Conservation (phyloP, 2,797 vertebrate genomes). For the Toxotes lorentzi region DNA sequence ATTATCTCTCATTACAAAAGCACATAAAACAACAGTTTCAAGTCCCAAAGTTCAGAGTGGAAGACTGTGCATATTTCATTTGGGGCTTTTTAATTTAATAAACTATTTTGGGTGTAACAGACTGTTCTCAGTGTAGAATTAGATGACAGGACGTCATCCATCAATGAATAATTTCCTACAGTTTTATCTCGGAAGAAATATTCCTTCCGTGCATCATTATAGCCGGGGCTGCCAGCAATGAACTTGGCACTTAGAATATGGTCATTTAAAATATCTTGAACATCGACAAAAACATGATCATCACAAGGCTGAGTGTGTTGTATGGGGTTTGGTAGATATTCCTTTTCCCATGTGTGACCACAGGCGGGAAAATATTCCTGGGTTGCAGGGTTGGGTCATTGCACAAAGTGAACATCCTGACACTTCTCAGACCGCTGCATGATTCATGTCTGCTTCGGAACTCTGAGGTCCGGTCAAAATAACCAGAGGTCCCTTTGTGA, state of each 20-base stretch:
- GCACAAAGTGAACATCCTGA: conserved; percentile 74
- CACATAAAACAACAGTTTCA: conserved; percentile 16
- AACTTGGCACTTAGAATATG: conserved; percentile 24
- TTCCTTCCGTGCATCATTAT: conserved; percentile 44
- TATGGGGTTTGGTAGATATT: conserved; percentile 48
- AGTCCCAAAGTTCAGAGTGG: conserved; percentile 29
- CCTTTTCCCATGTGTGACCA: conserved; percentile 62
- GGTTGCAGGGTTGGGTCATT: conserved; percentile 60
- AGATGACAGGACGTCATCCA: conserved; percentile 24
- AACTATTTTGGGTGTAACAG: conserved; percentile 18
- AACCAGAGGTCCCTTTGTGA: conserved; percentile 60
- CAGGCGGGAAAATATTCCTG: conserved; percentile 62
- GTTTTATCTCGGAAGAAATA: conserved; percentile 22
- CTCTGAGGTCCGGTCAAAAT: conserved; percentile 57
- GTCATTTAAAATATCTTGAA: conserved; percentile 54
- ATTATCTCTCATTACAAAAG: conserved; percentile 31
- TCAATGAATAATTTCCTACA: conserved; percentile 30
- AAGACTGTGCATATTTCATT: conserved; percentile 19
- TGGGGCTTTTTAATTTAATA: conserved; percentile 24
- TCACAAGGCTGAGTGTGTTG: conserved; percentile 23
- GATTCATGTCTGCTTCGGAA: conserved; percentile 76
- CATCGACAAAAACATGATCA: conserved; percentile 56
- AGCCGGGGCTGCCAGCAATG: conserved; percentile 16
- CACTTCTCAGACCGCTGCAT: conserved; percentile 70
- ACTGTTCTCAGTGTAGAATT: conserved; percentile 14